Evolutionary conservation across 2,797 vertebrate genomes (phyloP).

Genomic region (Myotis findleyi): DNA sequence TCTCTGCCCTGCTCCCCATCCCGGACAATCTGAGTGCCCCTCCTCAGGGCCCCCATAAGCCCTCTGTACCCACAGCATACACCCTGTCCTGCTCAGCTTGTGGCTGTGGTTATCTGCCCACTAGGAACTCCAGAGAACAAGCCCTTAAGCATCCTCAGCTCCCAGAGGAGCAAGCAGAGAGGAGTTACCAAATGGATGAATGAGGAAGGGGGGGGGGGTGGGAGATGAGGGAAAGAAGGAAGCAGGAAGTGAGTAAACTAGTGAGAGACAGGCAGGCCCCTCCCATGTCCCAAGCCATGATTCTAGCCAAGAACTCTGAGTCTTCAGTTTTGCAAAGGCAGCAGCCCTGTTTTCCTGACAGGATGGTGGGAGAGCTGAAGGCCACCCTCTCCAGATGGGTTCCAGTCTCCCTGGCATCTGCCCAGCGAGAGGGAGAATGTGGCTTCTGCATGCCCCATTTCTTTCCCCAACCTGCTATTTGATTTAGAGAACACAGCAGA

Average conservation of each 20-base stretch:
- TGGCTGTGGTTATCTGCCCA: background rate
- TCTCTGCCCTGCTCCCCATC: background rate
- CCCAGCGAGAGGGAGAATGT: background rate
- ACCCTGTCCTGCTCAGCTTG: background rate
- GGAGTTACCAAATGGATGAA: background rate
- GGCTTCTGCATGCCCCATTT: background rate
- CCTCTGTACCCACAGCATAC: background rate
- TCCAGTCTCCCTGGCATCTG: background rate
- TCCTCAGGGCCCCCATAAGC: background rate
- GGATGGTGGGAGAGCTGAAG: conserved; percentile 15
- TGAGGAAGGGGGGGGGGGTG: background rate
- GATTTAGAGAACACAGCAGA: background rate
- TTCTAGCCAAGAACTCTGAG: background rate
- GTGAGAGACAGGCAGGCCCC: background rate
- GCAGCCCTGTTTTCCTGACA: conserved; percentile 35
- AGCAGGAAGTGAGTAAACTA: background rate
- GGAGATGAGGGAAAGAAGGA: background rate
- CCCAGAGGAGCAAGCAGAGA: background rate
- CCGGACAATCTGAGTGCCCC: background rate
- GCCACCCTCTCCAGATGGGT: background rate
- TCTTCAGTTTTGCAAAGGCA: conserved; percentile 45
- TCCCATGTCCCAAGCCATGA: background rate
- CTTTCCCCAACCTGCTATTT: background rate
- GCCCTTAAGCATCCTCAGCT: background rate
- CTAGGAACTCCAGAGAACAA: background rate